Base-by-base conservation (phyloP, 2,113 vertebrate species). In the Microcebus tavaratra region DNA sequence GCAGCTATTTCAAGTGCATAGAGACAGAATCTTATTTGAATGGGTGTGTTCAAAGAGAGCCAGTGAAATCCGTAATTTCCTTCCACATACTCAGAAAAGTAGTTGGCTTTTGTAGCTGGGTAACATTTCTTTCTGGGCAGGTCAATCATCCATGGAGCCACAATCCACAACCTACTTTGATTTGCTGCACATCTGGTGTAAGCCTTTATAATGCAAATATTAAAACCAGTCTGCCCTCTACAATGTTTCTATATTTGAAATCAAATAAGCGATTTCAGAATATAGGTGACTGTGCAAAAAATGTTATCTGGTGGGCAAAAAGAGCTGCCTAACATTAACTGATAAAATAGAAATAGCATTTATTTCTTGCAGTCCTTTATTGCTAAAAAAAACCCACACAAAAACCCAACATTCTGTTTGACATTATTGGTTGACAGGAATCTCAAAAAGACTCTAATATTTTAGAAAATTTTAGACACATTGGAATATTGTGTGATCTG, bases 161-260 rank as follows among this genome's bases (percentile, higher is more conserved):
- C 25, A 89, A 89, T 96, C 85, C 27, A 95, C 57, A 96, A 81
- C 27, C 75, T 73, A 94, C 36, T 92, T 57, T 78, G 91, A 91
- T 95, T 95, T 90, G 96, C 90, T 91, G 68, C 76, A 96, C 68
- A 95, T 97, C 87, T 97, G 83, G 75, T 45, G 10, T 48, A 94
- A 95, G 57, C 36, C 79, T 90, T 93, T 88, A 91, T 59, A 88
- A 82, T 90, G 55, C 39, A 92, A 90, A 88, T 92, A 95, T 92
- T 87, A 95, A 96, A 94, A 82, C 55, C 63, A 73, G 73, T 65
- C 85, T 76, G 36, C 61, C 86, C 73, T 53, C 84, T 88, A 70
- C 95, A 80, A 95, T 79, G 53, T 75, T 82, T 86, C 88, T 91
- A 55, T 53, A 76, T 63, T 85, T 92, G 90, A 92, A 88, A 76